phyloP scores from a whole-genome alignment of 2,888 invertebrate species.

The Dicyrtomina minuta region DNA sequence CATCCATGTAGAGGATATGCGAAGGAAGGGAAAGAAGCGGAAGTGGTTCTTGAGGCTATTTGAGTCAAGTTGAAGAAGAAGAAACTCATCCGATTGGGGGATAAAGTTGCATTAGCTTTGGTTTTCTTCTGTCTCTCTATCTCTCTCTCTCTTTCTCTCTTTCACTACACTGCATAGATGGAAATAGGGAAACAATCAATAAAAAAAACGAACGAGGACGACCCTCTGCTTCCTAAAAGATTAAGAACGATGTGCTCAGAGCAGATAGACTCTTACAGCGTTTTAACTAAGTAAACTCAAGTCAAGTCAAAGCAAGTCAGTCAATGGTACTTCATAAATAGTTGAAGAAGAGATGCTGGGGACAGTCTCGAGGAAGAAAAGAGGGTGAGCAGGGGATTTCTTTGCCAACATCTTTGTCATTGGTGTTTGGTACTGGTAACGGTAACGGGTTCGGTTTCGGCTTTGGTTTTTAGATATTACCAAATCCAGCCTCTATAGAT shows the following conservation, averaged over 20 bases:
- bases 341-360: not conserved
- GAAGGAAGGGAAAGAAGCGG: not conserved
- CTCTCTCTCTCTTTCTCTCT: slow-evolving; percentile 3
- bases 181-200: not conserved
- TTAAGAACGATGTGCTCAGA: not conserved
- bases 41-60: slow-evolving; percentile 11
- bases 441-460: no score
- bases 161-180: no score
- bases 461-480: no score
- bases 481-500: no score
- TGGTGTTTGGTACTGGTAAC: no score
- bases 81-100: slow-evolving; percentile 18
- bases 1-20: no score
- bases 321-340: slow-evolving; percentile 13
- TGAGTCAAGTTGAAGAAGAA: slow-evolving; percentile 19
- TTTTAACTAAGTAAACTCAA: slow-evolving; percentile 9
- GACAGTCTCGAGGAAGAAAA: no score
- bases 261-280: no score
- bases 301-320: slow-evolving; percentile 6
- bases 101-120: slow-evolving; percentile 17
- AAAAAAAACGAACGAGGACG: not conserved
- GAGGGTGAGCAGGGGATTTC: no score
- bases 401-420: no score
- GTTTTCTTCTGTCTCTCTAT: not conserved
- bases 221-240: not conserved